These are phyloP conservation scores for Halesus radiatus DNA, from an alignment of 1,140 invertebrate species.

Conservation along the genomic window DNA sequence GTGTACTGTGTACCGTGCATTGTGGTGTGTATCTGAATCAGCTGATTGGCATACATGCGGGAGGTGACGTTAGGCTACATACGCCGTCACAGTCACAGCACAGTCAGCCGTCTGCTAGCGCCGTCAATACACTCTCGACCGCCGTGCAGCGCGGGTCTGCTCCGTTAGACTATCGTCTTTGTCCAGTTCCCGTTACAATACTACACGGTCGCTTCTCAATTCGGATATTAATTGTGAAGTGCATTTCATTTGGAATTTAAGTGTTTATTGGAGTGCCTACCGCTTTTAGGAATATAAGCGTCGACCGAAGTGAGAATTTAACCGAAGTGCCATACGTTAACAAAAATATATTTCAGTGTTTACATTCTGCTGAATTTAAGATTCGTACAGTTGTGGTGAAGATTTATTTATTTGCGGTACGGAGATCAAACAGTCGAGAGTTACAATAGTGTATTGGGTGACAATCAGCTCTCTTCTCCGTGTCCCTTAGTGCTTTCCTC, in stretches of 20 bases:
- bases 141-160: conserved; percentile 15
- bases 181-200: too few relatives aligned
- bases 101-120: background rate
- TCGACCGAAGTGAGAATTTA: conserved; percentile 19
- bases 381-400: background rate
- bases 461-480: background rate
- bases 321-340: conserved; percentile 31
- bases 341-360: background rate
- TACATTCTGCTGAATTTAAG: background rate
- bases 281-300: conserved; percentile 28
- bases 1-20: conserved; percentile 30
- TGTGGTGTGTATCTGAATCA: conserved; percentile 35
- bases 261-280: conserved; percentile 37
- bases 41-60: conserved; percentile 44
- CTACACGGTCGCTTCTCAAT: too few relatives aligned
- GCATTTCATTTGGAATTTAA: conserved; percentile 26
- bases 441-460: background rate
- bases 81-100: background rate
- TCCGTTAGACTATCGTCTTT: background rate
- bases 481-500: background rate
- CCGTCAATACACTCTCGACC: conserved; percentile 44
- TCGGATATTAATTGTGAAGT: background rate
- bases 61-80: conserved; percentile 40
- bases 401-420: background rate
- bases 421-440: background rate